phyloP scores from a whole-genome alignment of 2,797 vertebrate species.

The Dicrostonyx torquatus region DNA sequence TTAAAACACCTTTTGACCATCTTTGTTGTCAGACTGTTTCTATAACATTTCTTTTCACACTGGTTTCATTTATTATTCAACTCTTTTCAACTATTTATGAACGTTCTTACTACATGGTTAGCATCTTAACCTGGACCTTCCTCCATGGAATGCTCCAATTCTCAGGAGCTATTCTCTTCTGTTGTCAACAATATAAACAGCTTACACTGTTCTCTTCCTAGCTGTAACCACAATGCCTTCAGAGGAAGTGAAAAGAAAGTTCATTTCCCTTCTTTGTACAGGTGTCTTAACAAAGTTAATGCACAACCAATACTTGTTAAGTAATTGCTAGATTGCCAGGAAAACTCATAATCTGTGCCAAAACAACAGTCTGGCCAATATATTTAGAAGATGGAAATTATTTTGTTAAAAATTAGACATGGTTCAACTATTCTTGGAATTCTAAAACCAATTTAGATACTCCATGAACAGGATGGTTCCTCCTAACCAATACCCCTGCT shows the following conservation, averaged over 20 bases:
- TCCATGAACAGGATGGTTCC: background rate
- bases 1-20: background rate
- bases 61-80: slow-evolving; percentile 20
- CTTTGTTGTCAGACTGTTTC: background rate
- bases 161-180: slow-evolving; percentile 20
- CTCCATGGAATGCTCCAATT: background rate
- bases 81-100: slow-evolving; percentile 8
- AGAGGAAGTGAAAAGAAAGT: background rate
- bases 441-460: slow-evolving; percentile 41
- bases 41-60: slow-evolving; percentile 40
- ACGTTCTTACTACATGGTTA: slow-evolving; percentile 39
- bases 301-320: slow-evolving; percentile 41
- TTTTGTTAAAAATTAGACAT: slow-evolving; percentile 40
- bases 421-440: background rate
- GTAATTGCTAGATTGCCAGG: background rate
- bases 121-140: background rate
- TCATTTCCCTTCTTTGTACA: slow-evolving; percentile 50
- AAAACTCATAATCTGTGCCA: background rate
- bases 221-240: background rate
- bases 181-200: slow-evolving; percentile 41
- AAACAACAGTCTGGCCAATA: slow-evolving; percentile 16
- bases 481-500: background rate
- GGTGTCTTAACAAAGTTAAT: slow-evolving; percentile 48
- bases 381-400: slow-evolving; percentile 25
- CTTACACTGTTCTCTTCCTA: slow-evolving; percentile 45